Conservation (phyloP, 2,113 vertebrate species). For the Chaetorhynchus papuensis region DNA sequence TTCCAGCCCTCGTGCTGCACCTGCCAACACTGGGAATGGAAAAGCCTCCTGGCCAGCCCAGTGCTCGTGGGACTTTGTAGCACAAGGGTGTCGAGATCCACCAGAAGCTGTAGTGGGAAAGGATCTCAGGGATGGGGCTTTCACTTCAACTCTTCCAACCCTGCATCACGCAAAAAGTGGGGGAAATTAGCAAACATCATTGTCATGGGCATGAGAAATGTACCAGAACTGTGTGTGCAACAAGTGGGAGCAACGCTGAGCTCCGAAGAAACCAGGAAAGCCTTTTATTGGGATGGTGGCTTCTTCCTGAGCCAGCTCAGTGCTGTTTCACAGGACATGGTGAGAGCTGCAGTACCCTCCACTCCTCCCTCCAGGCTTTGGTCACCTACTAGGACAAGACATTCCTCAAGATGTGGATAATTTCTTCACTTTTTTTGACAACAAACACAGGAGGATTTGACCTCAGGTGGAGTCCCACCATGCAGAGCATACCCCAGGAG, state of each 20-base stretch:
- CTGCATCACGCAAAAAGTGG: rapidly evolving
- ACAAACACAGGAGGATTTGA: background rate
- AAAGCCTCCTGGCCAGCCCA: background rate
- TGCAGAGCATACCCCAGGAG: background rate
- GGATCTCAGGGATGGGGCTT: background rate
- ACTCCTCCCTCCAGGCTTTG: background rate
- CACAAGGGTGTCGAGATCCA: background rate
- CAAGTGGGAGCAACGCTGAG: background rate
- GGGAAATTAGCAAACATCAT: background rate
- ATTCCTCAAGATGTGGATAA: no score
- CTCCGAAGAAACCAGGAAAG: background rate
- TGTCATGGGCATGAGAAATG: rapidly evolving
- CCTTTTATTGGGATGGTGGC: background rate
- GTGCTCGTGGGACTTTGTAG: background rate
- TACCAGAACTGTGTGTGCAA: rapidly evolving
- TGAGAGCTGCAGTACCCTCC: background rate
- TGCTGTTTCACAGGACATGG: rapidly evolving
- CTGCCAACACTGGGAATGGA: background rate
- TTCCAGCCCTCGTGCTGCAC: background rate
- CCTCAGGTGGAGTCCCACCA: background rate
- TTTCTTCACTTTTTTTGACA: background rate
- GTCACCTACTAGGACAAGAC: background rate
- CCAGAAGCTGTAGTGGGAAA: background rate
- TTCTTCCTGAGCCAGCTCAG: background rate
- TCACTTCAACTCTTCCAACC: background rate